These are phyloP conservation scores for Gobiocypris rarus DNA, from an alignment of 2,113 vertebrate genomes.

Conservation along the genomic window DNA sequence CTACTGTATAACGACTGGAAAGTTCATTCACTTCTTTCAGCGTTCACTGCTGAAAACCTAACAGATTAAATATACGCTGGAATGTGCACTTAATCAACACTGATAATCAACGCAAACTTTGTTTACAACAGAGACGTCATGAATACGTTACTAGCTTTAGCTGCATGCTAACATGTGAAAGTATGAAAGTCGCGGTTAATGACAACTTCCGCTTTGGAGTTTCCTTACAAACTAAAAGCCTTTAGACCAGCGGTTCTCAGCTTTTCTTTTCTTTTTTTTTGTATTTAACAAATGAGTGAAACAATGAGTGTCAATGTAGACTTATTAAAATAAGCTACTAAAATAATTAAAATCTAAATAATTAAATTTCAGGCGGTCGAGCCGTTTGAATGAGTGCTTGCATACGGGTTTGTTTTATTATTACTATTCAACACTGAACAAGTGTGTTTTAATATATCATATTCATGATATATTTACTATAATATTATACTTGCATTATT, in stretches of 20 bases:
- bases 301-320: too few species aligned
- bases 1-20: background rate
- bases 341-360: too few species aligned
- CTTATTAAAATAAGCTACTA: too few species aligned
- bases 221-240: conserved; percentile 48
- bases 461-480: too few species aligned
- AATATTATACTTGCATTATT: too few species aligned
- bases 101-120: background rate
- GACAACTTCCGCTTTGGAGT: conserved; percentile 8
- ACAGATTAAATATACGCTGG: background rate
- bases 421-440: too few species aligned
- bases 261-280: background rate
- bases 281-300: too few species aligned
- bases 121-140: conserved; percentile 27
- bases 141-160: conserved; percentile 40
- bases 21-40: background rate
- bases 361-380: too few species aligned
- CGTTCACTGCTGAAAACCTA: background rate
- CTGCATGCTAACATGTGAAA: conserved; percentile 41
- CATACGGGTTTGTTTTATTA: too few species aligned
- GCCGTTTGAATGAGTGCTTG: too few species aligned
- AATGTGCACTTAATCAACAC: background rate
- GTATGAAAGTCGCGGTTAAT: conserved; percentile 1
- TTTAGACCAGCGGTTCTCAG: background rate
- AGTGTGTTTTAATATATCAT: too few species aligned